A percentile compares a stretch with the other conserved stretches of the same genome.
phyloP scores from a whole-genome alignment of 2,888 invertebrate species.

The Griposia aprilina region DNA sequence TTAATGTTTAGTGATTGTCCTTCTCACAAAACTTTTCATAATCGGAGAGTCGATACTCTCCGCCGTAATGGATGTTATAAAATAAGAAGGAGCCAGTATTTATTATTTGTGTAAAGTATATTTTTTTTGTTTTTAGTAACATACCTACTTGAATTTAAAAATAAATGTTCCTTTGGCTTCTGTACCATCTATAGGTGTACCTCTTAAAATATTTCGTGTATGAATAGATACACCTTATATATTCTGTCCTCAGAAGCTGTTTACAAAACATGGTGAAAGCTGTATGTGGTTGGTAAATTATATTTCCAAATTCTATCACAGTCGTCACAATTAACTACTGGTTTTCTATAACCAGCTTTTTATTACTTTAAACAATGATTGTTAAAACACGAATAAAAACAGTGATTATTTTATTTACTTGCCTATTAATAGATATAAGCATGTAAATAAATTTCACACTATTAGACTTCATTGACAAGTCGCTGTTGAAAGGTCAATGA shows the following conservation, averaged over 20 bases:
- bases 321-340: not conserved
- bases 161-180: too few relatives aligned
- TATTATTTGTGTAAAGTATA: too few relatives aligned
- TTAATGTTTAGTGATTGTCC: too few relatives aligned
- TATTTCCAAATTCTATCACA: not conserved
- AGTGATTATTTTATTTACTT: not conserved
- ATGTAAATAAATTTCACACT: slow-evolving; percentile 29
- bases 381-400: not conserved
- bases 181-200: too few relatives aligned
- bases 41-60: too few relatives aligned
- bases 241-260: not conserved
- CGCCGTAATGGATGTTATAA: too few relatives aligned
- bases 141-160: too few relatives aligned
- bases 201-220: too few relatives aligned
- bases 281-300: not conserved
- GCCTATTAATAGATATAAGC: slow-evolving; percentile 19
- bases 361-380: not conserved
- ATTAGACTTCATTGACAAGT: slow-evolving; percentile 48
- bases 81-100: too few relatives aligned
- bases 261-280: not conserved
- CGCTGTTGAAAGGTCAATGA: slow-evolving; percentile 64
- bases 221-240: too few relatives aligned
- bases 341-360: not conserved
- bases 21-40: too few relatives aligned
- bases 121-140: too few relatives aligned